These are phyloP conservation scores for Brachyopa scutellaris DNA, from an alignment of 2,888 invertebrate genomes.

Conservation along the genomic window DNA sequence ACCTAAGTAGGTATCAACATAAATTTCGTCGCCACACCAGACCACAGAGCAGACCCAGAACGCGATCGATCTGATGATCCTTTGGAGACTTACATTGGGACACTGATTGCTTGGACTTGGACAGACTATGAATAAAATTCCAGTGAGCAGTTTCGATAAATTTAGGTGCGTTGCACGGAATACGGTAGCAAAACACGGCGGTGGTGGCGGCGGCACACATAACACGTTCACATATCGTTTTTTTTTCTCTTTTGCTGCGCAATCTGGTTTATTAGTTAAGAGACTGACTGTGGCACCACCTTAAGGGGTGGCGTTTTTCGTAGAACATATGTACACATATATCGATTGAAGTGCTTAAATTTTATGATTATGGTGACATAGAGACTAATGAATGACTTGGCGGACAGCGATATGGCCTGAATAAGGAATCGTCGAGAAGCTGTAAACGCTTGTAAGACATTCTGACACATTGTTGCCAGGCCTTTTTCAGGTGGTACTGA, in stretches of 20 bases:
- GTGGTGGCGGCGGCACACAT: conserved; percentile 22
- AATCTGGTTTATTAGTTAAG: conserved; percentile 44
- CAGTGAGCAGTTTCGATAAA: conserved; percentile 2
- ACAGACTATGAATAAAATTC: conserved; percentile 24
- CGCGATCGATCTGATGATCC: conserved; percentile 58
- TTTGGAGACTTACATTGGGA: conserved; percentile 24
- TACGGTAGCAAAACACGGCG: conserved; percentile 40
- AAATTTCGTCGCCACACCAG: conserved; percentile 32
- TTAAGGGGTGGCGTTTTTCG: conserved; percentile 29
- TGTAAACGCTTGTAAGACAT: conserved; percentile 4
- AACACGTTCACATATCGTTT: conserved; percentile 22
- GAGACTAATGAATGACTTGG: conserved; percentile 53
- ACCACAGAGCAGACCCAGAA: background rate
- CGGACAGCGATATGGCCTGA: conserved; percentile 1
- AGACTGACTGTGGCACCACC: conserved; percentile 17
- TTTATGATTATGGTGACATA: conserved; percentile 63
- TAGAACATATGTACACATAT: conserved; percentile 45
- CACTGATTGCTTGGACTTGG: conserved; percentile 34
- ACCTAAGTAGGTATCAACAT: conserved; percentile 52
- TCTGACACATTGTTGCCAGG: conserved; percentile 2
- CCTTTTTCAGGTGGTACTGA: background rate
- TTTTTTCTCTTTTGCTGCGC: conserved; percentile 14
- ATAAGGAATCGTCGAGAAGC: background rate
- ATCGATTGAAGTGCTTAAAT: conserved; percentile 55
- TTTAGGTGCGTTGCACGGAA: conserved; percentile 52